phyloP scores from a whole-genome alignment of 2,888 invertebrate species.

The Helicoverpa assulta region DNA sequence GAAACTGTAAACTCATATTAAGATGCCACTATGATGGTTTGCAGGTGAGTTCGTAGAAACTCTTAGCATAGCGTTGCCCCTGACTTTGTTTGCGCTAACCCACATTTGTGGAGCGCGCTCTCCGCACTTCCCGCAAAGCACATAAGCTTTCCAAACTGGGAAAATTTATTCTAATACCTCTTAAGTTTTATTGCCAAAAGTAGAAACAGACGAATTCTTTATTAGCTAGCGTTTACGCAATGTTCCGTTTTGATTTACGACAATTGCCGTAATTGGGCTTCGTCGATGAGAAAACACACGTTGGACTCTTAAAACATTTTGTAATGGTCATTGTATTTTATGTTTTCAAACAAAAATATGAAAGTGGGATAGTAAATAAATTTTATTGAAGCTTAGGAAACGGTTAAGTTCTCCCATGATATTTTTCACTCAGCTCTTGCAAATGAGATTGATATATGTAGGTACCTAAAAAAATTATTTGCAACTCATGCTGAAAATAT shows the following conservation, averaged over 20 bases:
- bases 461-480: not conserved
- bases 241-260: conserved; percentile 49
- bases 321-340: conserved; percentile 39
- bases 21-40: conserved; percentile 43
- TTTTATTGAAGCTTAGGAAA: conserved; percentile 4
- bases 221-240: conserved; percentile 37
- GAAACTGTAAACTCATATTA: conserved; percentile 53
- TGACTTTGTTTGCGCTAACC: conserved; percentile 49
- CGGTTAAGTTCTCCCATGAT: not conserved
- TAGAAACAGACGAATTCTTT: conserved; percentile 38
- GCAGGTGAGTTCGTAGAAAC: conserved; percentile 46
- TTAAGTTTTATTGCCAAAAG: conserved; percentile 39
- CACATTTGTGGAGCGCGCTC: conserved; percentile 32
- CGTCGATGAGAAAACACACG: conserved; percentile 4
- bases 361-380: conserved; percentile 24
- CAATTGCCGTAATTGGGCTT: conserved; percentile 13
- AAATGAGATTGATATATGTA: not conserved
- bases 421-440: not conserved
- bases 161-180: conserved; percentile 43
- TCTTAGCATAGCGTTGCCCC: conserved; percentile 18
- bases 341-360: conserved; percentile 32
- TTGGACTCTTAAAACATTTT: conserved; percentile 13
- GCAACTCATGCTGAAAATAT: too few species aligned
- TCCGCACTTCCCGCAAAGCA: conserved; percentile 15
- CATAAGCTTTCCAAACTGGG: conserved; percentile 47